Base-by-base conservation (phyloP, 2,888 invertebrate genomes). In the Dicranocentrus wangi region DNA sequence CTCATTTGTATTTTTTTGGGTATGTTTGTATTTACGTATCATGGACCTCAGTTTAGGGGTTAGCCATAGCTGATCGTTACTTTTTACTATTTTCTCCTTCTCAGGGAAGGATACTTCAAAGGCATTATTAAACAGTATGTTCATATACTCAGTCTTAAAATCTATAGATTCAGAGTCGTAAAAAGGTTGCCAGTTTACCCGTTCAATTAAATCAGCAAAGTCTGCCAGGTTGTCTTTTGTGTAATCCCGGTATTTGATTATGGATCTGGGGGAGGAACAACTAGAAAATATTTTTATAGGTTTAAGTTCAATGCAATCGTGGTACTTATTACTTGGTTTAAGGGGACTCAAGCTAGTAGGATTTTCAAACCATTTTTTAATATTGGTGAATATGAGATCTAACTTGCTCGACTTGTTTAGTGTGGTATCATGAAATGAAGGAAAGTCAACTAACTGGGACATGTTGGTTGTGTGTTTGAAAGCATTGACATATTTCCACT, bases 31-130 rank as follows among this genome's bases (percentile, higher is more conserved):
- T 19, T 47, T 27, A 15, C 19, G 13, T 39, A 28, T 39, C 0
- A 39, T 10, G 1, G 2, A 1, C 8, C 3, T 0, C 1, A 73
- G 27, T 0, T 2, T 2, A 32, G 23, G 39, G 1, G 75, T 65
- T 0, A 75, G 13, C 75, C 75, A 75, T 5, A 1, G 1, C 1
- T 13, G n/a, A 5, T 55, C 47, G 25, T 60, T 76, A 7, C 1
- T 8, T 0, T 43, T 58, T 1, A 65, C 43, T 19, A 15, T 27
- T 43, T 76, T 76, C 17, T 15, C 5, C n/a, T 68, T 68, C 21
- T 28, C 15, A 5, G 76, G 76, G 47, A 68, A 76, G 10, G 58
- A n/a, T 7, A 43, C 8, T 5, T 58, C 66, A 68, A 76, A 68
- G 8, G 66, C 76, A 58, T 55, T 68, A 0, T 19, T 0, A 1